Conservation (phyloP, 2,888 invertebrate genomes). For the Cremastinae sp. region DNA sequence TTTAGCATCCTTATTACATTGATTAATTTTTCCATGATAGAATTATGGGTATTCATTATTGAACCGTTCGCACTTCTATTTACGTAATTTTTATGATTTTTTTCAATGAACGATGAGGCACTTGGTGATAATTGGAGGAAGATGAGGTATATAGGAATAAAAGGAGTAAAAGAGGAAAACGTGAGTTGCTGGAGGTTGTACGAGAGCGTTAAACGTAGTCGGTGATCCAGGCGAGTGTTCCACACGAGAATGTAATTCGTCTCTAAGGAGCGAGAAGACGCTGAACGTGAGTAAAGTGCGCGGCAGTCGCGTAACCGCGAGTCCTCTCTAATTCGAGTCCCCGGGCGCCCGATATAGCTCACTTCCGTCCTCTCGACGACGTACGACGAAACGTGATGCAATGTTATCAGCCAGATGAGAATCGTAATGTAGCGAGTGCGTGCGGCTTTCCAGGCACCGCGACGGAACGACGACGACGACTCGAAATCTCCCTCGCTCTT, state of each 20-base stretch:
- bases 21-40: too few relatives aligned
- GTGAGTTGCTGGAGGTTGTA: too few relatives aligned
- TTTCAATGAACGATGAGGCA: too few relatives aligned
- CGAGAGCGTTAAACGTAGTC: constrained; percentile 11
- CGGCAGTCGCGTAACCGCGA: constrained; percentile 67
- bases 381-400: constrained; percentile 66
- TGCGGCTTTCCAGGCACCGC: constrained; percentile 30
- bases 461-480: constrained; percentile 6
- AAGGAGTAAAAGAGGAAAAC: too few relatives aligned
- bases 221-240: constrained; percentile 6
- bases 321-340: constrained; percentile 73
- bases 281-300: constrained; percentile 57
- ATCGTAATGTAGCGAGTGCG: constrained; percentile 17
- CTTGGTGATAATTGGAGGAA: too few relatives aligned
- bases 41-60: too few relatives aligned
- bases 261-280: background rate
- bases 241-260: constrained; percentile 41
- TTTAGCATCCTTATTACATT: too few relatives aligned
- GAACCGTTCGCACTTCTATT: too few relatives aligned
- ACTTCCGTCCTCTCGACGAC: constrained; percentile 67
- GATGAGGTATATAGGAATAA: too few relatives aligned
- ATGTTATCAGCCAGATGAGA: constrained; percentile 66
- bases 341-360: constrained; percentile 70
- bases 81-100: too few relatives aligned
- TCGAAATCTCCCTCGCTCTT: constrained; percentile 44